Evolutionary conservation across 2,113 vertebrate genomes (phyloP), one percentile per base, ranked within the genome.

Genomic region (Nerophis lumbriciformis): DNA sequence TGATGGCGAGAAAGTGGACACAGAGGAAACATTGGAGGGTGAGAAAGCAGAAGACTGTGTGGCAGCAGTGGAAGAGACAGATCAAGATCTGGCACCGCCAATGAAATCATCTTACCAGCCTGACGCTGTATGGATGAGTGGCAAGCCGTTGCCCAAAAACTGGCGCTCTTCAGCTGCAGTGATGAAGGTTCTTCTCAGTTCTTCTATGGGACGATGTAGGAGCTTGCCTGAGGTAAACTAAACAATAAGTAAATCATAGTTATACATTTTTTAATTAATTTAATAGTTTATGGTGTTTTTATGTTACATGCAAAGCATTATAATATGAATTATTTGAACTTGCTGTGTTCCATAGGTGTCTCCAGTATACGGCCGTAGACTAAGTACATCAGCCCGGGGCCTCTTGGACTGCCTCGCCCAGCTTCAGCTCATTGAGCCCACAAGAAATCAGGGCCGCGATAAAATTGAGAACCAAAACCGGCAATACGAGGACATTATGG

Each of bases 141-240:
- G 7, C 16, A 65, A 67, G 6, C 57, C 70, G 5, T 74, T 92
- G 15, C 88, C 88, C 5, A 68, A 21, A 62, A 88, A 82, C 55
- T 74, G 90, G 21, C 84, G 92, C 15, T 86, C 88, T 0, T 92
- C 93, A 0, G 77, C 87, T 3, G 89, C 94, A 42, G 90, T 95
- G 78, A 91, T 95, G 92, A 95, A 94, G 60, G 91, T 85, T 0
- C 88, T 95, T 53, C 80, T 93, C 58, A 88, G 81, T 56, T 88
- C 87, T 4, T 91, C 90, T 71, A 79, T 87, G 47, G 91, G 90
- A 36, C 82, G 93, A 51, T 91, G 92, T 21, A 88, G 85, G 62
- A 96, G 94, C 75, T 77, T 96, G 69, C 94, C 87, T 0, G 87
- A 89, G 82, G 87, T 89, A 78, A 72, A 58, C 19, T 42, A 51